phyloP scores from a whole-genome alignment of 2,797 vertebrate genomes.

The Adrianichthys oophorus region DNA sequence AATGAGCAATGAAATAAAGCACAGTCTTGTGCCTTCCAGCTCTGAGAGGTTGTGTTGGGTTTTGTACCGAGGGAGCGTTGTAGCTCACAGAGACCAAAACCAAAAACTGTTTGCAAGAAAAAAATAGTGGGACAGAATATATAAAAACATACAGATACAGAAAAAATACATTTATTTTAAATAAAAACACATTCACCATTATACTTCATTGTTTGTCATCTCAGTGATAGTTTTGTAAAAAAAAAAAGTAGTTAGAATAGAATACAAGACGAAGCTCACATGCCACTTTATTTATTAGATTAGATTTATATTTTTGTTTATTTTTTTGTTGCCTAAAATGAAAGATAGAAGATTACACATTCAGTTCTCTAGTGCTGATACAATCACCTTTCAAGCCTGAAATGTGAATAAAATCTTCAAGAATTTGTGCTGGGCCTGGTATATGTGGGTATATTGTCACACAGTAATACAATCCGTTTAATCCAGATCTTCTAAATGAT shows the following conservation, averaged over 20 bases:
- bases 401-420: slow-evolving; percentile 59
- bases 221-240: no score
- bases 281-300: no score
- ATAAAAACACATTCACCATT: slow-evolving; percentile 72
- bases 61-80: slow-evolving; percentile 50
- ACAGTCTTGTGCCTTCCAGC: slow-evolving; percentile 87
- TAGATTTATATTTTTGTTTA: no score
- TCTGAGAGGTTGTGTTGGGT: slow-evolving; percentile 82
- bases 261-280: no score
- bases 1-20: slow-evolving; percentile 96
- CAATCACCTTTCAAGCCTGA: slow-evolving; percentile 57
- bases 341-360: no score
- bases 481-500: slow-evolving; percentile 79
- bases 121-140: slow-evolving; percentile 26
- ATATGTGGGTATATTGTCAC: slow-evolving; percentile 70
- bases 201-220: slow-evolving; percentile 68
- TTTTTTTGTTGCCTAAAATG: no score
- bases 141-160: slow-evolving; percentile 14
- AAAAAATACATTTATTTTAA: slow-evolving; percentile 84
- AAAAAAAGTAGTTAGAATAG: no score
- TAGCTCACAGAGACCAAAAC: slow-evolving; percentile 38
- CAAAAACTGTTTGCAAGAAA: slow-evolving; percentile 26
- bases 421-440: background rate
- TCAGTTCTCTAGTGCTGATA: background rate
- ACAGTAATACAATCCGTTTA: slow-evolving; percentile 83